Conservation (phyloP, 2,113 vertebrate genomes). For the Maccullochella peelii region DNA sequence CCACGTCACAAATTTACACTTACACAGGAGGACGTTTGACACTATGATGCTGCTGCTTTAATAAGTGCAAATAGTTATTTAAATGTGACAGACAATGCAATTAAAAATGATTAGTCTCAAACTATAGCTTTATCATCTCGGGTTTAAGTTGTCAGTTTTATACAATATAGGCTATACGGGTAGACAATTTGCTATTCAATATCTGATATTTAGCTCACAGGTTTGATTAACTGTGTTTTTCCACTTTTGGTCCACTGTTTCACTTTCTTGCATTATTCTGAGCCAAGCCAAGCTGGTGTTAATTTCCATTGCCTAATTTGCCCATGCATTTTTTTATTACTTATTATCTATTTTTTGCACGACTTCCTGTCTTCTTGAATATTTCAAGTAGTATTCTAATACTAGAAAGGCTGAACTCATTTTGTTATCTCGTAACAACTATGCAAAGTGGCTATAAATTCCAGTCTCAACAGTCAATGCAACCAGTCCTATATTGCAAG, state of each 20-base stretch:
- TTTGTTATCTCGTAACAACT: background rate
- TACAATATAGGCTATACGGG: background rate
- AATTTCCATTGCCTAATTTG: background rate
- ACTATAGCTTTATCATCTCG: background rate
- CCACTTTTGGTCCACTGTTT: background rate
- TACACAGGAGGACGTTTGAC: background rate
- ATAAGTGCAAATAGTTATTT: background rate
- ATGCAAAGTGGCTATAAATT: conserved; percentile 32
- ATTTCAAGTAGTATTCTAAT: background rate
- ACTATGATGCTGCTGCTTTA: background rate
- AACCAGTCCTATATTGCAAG: conserved; percentile 42
- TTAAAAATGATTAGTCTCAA: background rate
- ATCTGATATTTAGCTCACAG: background rate
- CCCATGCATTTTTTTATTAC: no score
- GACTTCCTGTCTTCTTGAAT: background rate
- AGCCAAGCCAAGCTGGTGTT: background rate
- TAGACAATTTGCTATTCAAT: background rate
- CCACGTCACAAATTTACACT: background rate
- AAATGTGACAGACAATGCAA: background rate
- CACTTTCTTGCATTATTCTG: background rate
- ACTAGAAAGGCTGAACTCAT: background rate
- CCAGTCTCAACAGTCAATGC: conserved; percentile 21
- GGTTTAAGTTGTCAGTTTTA: background rate
- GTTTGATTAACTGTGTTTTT: background rate
- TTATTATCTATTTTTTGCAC: background rate